A percentile compares a stretch with the other conserved stretches of the same genome.
These are phyloP conservation scores for Platycnemis pennipes DNA, from an alignment of 2,888 invertebrate genomes.

Conservation along the genomic window DNA sequence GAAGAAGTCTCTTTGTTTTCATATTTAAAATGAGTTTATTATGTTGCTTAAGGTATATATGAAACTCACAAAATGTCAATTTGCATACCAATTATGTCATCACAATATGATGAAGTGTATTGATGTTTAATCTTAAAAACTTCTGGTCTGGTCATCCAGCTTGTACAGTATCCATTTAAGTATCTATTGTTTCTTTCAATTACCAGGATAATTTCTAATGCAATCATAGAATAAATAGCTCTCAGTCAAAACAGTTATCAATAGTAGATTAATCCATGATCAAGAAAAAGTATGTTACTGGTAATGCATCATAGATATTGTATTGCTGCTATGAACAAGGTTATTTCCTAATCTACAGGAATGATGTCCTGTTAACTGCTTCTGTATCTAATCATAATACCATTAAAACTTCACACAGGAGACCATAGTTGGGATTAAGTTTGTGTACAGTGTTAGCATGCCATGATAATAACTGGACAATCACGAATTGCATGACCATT, in stretches of 20 bases:
- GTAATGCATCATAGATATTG: conserved; percentile 63
- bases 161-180: conserved; percentile 45
- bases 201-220: conserved; percentile 58
- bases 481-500: conserved; percentile 59
- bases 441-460: conserved; percentile 61
- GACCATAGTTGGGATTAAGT: conserved; percentile 39
- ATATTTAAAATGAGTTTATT: background rate
- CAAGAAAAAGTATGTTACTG: conserved; percentile 56
- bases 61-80: conserved; percentile 34
- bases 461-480: conserved; percentile 48
- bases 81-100: conserved; percentile 56
- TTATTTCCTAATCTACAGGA: conserved; percentile 61
- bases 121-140: conserved; percentile 52
- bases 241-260: conserved; percentile 52
- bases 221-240: conserved; percentile 60
- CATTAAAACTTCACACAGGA: conserved; percentile 60
- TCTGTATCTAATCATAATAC: conserved; percentile 59
- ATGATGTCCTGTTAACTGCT: conserved; percentile 62
- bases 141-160: conserved; percentile 53
- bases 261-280: conserved; percentile 48
- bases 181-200: conserved; percentile 46
- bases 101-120: background rate
- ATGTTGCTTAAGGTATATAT: conserved; percentile 33
- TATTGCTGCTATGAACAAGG: conserved; percentile 65
- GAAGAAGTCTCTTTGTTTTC: background rate